Conservation (phyloP, 1,140 invertebrate species). For the Carcinoscorpius rotundicauda region DNA sequence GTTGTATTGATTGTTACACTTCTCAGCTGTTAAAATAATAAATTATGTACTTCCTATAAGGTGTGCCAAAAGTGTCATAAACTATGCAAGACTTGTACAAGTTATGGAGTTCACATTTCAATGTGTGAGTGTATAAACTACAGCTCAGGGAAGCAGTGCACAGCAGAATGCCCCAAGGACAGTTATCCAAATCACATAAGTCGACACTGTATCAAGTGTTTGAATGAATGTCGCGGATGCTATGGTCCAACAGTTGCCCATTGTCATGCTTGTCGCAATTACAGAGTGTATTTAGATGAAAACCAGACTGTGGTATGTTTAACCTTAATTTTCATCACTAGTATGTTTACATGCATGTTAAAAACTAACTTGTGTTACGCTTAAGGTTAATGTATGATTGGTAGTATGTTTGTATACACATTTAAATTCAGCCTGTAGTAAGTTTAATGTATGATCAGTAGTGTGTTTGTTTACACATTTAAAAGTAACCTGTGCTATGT, state of each 20-base stretch:
- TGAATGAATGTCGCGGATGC: conserved; percentile 69
- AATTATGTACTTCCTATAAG: conserved; percentile 6
- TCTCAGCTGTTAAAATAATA: too few species aligned
- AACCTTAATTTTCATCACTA: too few species aligned
- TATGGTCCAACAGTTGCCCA: conserved; percentile 58
- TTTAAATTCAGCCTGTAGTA: too few species aligned
- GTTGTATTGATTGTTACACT: too few species aligned
- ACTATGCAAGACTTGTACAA: conserved; percentile 73
- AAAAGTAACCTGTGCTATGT: conserved; percentile 15
- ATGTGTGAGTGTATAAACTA: conserved; percentile 70
- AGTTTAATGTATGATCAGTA: too few species aligned
- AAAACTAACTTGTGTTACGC: too few species aligned
- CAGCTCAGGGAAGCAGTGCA: conserved; percentile 75
- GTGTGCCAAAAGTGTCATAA: conserved; percentile 80
- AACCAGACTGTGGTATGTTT: conserved; percentile 28
- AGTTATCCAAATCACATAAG: conserved; percentile 62
- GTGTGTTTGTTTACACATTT: not conserved
- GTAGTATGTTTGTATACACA: too few species aligned
- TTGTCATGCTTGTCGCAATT: conserved; percentile 72
- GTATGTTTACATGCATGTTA: too few species aligned
- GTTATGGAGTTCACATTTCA: conserved; percentile 61
- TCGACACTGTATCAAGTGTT: conserved; percentile 65
- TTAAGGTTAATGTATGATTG: too few species aligned
- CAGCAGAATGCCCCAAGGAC: conserved; percentile 73
- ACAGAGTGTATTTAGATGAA: conserved; percentile 52